Evolutionary conservation across 2,888 invertebrate genomes (phyloP).

Genomic region (Gonocerus acuteangulatus): DNA sequence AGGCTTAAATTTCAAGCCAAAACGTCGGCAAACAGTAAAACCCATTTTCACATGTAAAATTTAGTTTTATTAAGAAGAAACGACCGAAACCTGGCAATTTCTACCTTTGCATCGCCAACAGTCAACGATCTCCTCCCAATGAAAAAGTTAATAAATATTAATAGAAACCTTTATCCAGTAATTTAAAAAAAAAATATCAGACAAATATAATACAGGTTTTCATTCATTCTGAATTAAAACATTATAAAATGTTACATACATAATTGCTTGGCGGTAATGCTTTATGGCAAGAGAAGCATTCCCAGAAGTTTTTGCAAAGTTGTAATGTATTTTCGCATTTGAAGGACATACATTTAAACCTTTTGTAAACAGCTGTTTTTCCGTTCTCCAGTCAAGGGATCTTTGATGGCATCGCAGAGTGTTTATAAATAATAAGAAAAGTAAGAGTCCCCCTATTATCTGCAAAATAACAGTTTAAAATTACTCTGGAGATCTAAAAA

Average conservation of each 20-base stretch:
- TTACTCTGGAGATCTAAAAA: slow-evolving; percentile 1
- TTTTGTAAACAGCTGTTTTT: slow-evolving; percentile 68
- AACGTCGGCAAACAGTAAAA: too few species aligned
- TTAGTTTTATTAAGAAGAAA: too few species aligned
- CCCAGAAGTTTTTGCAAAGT: slow-evolving; percentile 80
- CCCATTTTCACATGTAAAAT: too few species aligned
- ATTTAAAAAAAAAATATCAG: too few species aligned
- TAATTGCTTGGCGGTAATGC: slow-evolving; percentile 70
- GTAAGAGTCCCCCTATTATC: slow-evolving; percentile 39
- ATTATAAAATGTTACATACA: slow-evolving; percentile 44
- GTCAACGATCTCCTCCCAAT: too few species aligned
- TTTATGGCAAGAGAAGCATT: slow-evolving; percentile 63
- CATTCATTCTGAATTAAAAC: too few species aligned
- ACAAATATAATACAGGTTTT: too few species aligned
- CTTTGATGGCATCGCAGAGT: slow-evolving; percentile 50
- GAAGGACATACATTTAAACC: slow-evolving; percentile 81
- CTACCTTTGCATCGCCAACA: too few species aligned
- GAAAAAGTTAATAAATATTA: too few species aligned
- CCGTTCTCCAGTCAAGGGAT: slow-evolving; percentile 71
- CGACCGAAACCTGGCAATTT: too few species aligned
- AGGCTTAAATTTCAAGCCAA: too few species aligned
- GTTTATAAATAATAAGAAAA: slow-evolving; percentile 41
- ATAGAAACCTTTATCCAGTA: too few species aligned
- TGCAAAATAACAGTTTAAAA: slow-evolving; percentile 38
- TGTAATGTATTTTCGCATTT: slow-evolving; percentile 91